phyloP scores from a whole-genome alignment of 2,888 invertebrate species.

The Leptarthrus brevirostris region DNA sequence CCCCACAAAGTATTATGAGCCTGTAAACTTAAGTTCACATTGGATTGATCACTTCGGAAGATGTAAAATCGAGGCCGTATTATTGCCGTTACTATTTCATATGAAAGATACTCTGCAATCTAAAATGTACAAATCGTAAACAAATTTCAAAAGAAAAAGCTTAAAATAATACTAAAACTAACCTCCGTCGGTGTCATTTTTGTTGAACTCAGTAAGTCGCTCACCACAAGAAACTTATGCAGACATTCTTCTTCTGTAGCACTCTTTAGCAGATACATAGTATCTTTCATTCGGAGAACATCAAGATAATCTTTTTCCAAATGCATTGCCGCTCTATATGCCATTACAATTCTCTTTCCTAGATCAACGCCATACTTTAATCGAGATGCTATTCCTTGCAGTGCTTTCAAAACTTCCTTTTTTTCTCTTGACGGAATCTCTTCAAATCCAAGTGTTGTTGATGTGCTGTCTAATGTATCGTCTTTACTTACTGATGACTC shows the following conservation, averaged over 20 bases:
- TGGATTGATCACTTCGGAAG: slow-evolving; percentile 61
- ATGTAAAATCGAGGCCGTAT: slow-evolving; percentile 67
- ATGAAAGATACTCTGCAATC: slow-evolving; percentile 71
- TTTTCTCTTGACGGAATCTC: slow-evolving; percentile 65
- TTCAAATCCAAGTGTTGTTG: slow-evolving; percentile 63
- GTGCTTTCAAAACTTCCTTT: slow-evolving; percentile 63
- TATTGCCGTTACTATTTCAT: slow-evolving; percentile 70
- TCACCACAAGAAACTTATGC: slow-evolving; percentile 72
- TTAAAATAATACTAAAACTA: slow-evolving; percentile 22
- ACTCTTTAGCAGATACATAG: slow-evolving; percentile 69
- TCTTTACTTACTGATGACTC: slow-evolving; percentile 55
- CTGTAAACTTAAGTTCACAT: not conserved
- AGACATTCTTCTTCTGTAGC: slow-evolving; percentile 69
- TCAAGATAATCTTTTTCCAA: slow-evolving; percentile 71
- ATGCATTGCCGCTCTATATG: slow-evolving; percentile 71
- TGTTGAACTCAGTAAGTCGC: slow-evolving; percentile 71
- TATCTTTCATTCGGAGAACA: slow-evolving; percentile 69
- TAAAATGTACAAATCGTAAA: slow-evolving; percentile 56
- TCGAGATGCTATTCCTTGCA: slow-evolving; percentile 69
- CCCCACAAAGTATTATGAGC: slow-evolving; percentile 66
- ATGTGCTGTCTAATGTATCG: slow-evolving; percentile 61
- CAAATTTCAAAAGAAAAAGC: no score
- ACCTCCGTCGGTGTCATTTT: slow-evolving; percentile 69
- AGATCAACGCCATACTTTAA: slow-evolving; percentile 69
- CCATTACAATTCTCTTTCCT: slow-evolving; percentile 70